A percentile compares a stretch with the other conserved stretches of the same genome.
Conservation (phyloP, 2,797 vertebrate species). For the Coregonus ussuriensis region DNA sequence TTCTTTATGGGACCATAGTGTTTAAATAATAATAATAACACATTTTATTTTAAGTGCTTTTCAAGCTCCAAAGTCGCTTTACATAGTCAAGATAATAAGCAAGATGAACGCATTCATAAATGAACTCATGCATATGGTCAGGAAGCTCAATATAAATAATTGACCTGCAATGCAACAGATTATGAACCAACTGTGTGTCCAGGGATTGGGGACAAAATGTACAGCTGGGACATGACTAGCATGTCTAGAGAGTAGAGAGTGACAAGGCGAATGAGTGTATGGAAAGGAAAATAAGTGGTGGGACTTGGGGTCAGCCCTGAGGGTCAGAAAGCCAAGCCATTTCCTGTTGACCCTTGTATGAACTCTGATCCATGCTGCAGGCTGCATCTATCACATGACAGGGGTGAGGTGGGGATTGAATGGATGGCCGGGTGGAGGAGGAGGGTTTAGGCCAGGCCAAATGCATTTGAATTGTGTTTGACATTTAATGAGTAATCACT, state of each 20-base stretch:
- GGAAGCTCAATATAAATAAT: neutral
- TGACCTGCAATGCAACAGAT: neutral
- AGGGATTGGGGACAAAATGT: too few relatives aligned
- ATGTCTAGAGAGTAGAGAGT: neutral
- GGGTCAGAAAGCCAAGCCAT: conserved; percentile 70
- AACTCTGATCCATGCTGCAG: conserved; percentile 70
- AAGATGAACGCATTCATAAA: neutral
- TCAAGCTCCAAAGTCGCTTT: neutral
- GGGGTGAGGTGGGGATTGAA: conserved; percentile 15
- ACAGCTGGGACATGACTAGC: neutral
- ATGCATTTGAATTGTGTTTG: conserved; percentile 16
- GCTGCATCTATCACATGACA: conserved; percentile 36
- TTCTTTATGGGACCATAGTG: neutral
- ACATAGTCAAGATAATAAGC: neutral
- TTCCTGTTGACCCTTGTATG: conserved; percentile 78
- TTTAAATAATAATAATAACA: neutral
- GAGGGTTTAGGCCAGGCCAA: neutral
- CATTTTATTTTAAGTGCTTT: neutral
- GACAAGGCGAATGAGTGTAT: conserved; percentile 4
- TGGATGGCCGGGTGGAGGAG: conserved; percentile 13
- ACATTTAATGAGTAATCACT: conserved; percentile 55
- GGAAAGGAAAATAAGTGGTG: conserved; percentile 43
- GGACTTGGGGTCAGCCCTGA: conserved; percentile 59
- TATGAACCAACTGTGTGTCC: neutral
- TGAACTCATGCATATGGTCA: neutral